Conservation (phyloP, 1,140 invertebrate genomes). For the Cardiocondyla obscurior region DNA sequence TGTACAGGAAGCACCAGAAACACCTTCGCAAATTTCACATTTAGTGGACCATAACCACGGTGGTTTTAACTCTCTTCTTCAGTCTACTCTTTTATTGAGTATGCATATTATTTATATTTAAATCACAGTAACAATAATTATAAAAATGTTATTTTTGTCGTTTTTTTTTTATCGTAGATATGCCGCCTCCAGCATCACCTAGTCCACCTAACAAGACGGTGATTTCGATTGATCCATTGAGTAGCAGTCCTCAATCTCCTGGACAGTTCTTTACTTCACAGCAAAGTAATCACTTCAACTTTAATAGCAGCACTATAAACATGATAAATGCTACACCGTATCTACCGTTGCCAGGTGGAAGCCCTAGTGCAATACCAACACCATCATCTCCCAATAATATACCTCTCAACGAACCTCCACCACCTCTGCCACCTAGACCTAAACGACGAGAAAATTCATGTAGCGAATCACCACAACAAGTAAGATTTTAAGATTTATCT, state of each 20-base stretch:
- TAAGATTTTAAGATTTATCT: constrained; percentile 60
- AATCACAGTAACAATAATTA: not conserved
- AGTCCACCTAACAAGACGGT: constrained; percentile 79
- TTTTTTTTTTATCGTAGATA: constrained; percentile 56
- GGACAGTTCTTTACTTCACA: constrained; percentile 73
- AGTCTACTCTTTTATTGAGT: constrained; percentile 79
- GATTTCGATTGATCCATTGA: constrained; percentile 79
- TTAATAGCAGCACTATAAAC: constrained; percentile 79
- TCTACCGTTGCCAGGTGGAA: constrained; percentile 79
- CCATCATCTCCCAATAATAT: constrained; percentile 82
- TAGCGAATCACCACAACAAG: constrained; percentile 86
- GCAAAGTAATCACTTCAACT: constrained; percentile 82
- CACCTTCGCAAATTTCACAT: constrained; percentile 80
- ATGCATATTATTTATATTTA: constrained; percentile 5
- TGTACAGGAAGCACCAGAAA: constrained; percentile 82
- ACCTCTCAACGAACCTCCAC: constrained; percentile 81
- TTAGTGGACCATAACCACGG: constrained; percentile 80
- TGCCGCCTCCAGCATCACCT: constrained; percentile 79
- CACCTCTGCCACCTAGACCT: constrained; percentile 86
- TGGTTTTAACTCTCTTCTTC: constrained; percentile 82
- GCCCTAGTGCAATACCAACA: constrained; percentile 82
- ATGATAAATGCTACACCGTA: constrained; percentile 72
- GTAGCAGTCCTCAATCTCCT: constrained; percentile 81
- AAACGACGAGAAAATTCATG: constrained; percentile 85
- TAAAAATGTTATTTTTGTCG: not conserved